Evolutionary conservation across 2,797 vertebrate species (phyloP).

Genomic region (Dicrostonyx torquatus): DNA sequence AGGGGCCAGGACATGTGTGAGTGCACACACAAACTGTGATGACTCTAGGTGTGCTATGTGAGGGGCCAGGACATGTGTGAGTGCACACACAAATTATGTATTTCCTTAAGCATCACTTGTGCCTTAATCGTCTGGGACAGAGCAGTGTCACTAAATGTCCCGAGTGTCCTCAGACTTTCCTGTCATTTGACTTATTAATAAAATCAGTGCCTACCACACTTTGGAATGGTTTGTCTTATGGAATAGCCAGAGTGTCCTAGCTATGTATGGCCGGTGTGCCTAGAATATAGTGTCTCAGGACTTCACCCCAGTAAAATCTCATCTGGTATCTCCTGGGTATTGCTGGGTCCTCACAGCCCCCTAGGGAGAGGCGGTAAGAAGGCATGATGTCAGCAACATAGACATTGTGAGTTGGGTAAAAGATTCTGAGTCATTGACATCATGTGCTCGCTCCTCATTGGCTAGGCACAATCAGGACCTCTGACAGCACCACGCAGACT

Average conservation of each 20-base stretch:
- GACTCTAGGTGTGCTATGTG: not conserved
- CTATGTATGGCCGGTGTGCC: accelerated
- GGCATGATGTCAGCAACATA: no score
- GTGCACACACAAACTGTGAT: not conserved
- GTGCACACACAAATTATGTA: not conserved
- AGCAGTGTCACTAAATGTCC: constrained; percentile 46
- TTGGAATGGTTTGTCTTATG: not conserved
- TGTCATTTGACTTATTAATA: constrained; percentile 66
- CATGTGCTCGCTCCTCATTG: no score
- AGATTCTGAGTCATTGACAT: no score
- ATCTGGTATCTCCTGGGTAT: not conserved
- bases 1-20: not conserved
- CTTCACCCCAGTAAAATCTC: not conserved
- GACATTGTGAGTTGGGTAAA: no score
- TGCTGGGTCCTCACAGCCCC: no score
- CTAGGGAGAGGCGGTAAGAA: no score
- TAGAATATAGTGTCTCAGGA: not conserved
- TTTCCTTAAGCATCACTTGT: constrained; percentile 18
- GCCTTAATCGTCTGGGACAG: constrained; percentile 48
- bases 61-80: not conserved
- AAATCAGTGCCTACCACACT: constrained; percentile 51
- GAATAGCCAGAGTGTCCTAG: not conserved
- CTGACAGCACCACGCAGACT: no score
- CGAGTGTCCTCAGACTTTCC: constrained; percentile 51
- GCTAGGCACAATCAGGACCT: no score